Conservation (phyloP, 2,888 invertebrate genomes). For the Polietes domitor region DNA sequence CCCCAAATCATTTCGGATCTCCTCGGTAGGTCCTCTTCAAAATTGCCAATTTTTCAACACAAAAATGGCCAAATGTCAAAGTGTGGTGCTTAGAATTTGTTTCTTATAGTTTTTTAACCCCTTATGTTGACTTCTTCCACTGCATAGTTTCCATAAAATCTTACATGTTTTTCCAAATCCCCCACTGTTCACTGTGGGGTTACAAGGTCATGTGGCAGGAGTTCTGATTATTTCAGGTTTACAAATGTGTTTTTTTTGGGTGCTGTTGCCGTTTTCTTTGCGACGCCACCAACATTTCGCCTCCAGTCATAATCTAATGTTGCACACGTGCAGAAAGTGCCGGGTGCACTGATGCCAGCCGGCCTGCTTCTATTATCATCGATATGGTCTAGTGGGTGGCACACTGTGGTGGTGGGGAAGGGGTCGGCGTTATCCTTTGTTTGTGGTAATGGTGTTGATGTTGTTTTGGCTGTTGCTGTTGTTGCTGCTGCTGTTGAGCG, state of each 20-base stretch:
- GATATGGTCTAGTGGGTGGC: conserved; percentile 33
- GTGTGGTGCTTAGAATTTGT: too few species aligned
- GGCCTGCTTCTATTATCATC: conserved; percentile 28
- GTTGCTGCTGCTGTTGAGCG: neutral
- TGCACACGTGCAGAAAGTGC: conserved; percentile 47
- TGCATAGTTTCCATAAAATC: too few species aligned
- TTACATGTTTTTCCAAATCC: too few species aligned
- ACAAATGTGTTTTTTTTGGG: neutral
- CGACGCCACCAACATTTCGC: conserved; percentile 28
- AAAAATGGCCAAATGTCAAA: too few species aligned
- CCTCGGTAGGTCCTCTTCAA: too few species aligned
- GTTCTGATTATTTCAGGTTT: conserved; percentile 30
- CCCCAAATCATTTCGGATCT: too few species aligned
- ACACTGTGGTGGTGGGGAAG: neutral
- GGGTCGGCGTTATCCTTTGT: neutral
- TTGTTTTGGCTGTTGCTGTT: conserved; percentile 10
- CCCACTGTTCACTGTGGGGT: neutral
- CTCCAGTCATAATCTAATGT: conserved; percentile 57
- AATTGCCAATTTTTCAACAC: too few species aligned
- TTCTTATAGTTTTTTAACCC: too few species aligned
- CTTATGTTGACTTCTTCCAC: too few species aligned
- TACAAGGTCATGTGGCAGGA: conserved; percentile 27
- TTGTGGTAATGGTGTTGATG: conserved; percentile 35
- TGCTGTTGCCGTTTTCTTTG: neutral
- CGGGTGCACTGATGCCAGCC: conserved; percentile 23